phyloP scores from a whole-genome alignment of 2,113 vertebrate species.

The Zosterops lateralis region DNA sequence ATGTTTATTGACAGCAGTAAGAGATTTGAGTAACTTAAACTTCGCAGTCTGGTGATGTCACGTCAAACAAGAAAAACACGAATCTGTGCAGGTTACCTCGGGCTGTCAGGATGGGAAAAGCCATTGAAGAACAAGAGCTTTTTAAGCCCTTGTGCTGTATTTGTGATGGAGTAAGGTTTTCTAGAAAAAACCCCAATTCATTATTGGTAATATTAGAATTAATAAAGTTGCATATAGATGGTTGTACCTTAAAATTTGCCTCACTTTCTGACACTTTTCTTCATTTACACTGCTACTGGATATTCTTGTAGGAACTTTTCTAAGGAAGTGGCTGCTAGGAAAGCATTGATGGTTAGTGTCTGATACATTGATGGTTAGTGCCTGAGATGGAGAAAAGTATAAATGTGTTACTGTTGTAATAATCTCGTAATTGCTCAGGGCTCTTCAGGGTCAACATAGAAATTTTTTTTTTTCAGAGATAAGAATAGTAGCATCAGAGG shows the following conservation, averaged over 20 bases:
- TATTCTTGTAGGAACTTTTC: not conserved
- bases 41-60: not conserved
- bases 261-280: not conserved
- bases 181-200: rapidly evolving
- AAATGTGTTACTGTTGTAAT: not conserved
- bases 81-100: not conserved
- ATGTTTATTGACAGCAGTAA: not conserved
- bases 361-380: not conserved
- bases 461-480: not conserved
- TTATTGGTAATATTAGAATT: not conserved
- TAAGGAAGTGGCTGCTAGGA: not conserved
- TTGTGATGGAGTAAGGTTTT: not conserved
- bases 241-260: not conserved
- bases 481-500: not conserved
- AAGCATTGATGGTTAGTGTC: not conserved
- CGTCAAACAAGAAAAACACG: not conserved
- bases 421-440: not conserved
- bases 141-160: not conserved
- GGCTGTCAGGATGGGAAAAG: not conserved
- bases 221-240: not conserved
- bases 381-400: not conserved
- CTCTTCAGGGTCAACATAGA: not conserved
- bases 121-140: not conserved
- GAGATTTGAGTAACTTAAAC: not conserved
- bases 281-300: not conserved